Evolutionary conservation across 2,888 invertebrate genomes (phyloP).

Genomic region (Aphrophora alni): DNA sequence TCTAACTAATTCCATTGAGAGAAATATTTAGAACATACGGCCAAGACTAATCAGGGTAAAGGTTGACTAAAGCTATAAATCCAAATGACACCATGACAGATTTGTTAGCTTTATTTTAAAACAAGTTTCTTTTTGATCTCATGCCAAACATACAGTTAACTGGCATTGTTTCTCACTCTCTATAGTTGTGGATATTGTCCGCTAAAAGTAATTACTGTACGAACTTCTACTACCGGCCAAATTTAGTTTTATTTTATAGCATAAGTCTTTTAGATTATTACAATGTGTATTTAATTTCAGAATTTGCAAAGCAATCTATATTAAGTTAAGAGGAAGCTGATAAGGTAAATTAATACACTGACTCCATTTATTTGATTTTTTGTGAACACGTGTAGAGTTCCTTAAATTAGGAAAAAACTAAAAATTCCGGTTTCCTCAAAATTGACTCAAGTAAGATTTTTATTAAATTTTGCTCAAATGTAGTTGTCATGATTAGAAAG

Average conservation of each 20-base stretch:
- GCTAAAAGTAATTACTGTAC: neutral
- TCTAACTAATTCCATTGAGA: neutral
- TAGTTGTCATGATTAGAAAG: too few relatives aligned
- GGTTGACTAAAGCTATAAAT: neutral
- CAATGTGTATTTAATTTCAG: too few relatives aligned
- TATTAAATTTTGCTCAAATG: too few relatives aligned
- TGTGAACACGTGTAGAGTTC: too few relatives aligned
- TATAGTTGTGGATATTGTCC: neutral
- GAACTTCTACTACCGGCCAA: neutral
- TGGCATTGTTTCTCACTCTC: constrained; percentile 4
- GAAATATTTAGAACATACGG: neutral
- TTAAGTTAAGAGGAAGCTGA: too few relatives aligned
- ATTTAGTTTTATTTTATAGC: neutral
- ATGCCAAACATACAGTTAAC: neutral
- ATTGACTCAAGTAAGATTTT: too few relatives aligned
- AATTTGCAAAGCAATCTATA: too few relatives aligned
- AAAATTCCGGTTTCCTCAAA: too few relatives aligned
- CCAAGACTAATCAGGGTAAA: neutral
- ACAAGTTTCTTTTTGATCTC: neutral
- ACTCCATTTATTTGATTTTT: too few relatives aligned
- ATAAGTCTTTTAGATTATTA: neutral
- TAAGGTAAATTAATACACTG: too few relatives aligned
- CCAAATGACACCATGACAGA: neutral
- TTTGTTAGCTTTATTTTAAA: neutral
- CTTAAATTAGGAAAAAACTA: too few relatives aligned